phyloP scores from a whole-genome alignment of 2,888 invertebrate species.

The Diarsia brunnea region DNA sequence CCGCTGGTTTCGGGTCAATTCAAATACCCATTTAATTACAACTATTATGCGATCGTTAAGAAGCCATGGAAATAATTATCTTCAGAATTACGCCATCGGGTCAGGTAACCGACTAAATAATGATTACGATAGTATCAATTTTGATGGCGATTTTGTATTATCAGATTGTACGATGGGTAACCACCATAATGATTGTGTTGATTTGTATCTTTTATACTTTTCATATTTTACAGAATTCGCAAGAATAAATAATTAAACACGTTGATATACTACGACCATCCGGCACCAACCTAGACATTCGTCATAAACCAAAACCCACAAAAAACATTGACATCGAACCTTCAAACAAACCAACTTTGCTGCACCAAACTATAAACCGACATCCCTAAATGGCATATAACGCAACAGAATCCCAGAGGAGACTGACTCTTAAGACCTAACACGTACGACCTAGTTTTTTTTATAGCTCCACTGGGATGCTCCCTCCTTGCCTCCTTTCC shows the following conservation, averaged over 20 bases:
- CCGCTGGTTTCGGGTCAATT: slow-evolving; percentile 22
- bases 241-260: not conserved
- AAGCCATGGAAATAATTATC: slow-evolving; percentile 33
- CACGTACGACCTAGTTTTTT: slow-evolving; percentile 76
- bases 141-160: not conserved
- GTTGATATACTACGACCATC: not conserved
- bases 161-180: not conserved
- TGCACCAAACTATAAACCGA: slow-evolving; percentile 22
- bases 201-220: not conserved
- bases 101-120: slow-evolving; percentile 13
- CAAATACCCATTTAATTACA: slow-evolving; percentile 29
- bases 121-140: slow-evolving; percentile 19
- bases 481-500: slow-evolving; percentile 91
- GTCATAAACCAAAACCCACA: slow-evolving; percentile 6
- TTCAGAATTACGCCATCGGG: slow-evolving; percentile 20
- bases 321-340: slow-evolving; percentile 9
- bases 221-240: not conserved
- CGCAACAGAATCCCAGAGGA: slow-evolving; percentile 52
- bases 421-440: slow-evolving; percentile 50
- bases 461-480: slow-evolving; percentile 88
- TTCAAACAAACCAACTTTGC: slow-evolving; percentile 10
- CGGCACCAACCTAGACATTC: not conserved
- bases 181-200: not conserved
- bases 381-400: slow-evolving; percentile 60
- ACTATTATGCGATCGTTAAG: slow-evolving; percentile 39